Percentiles rank a stretch among this genome's conserved stretches.
These are phyloP conservation scores for Heliothis subflexa DNA, from an alignment of 1,140 invertebrate species.

Conservation along the genomic window DNA sequence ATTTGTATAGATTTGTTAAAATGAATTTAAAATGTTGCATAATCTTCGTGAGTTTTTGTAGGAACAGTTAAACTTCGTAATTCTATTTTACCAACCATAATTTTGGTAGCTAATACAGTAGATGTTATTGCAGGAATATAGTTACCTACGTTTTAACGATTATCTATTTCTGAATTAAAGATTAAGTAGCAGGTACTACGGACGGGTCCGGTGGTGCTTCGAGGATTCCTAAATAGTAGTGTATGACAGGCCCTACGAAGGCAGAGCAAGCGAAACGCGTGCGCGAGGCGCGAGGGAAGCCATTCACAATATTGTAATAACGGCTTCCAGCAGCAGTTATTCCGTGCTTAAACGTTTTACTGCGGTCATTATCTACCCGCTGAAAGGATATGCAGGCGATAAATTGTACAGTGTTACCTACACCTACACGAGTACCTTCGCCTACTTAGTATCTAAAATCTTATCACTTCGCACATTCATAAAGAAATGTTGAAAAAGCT, in stretches of 20 bases:
- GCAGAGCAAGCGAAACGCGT: constrained; percentile 47
- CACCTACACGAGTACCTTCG: constrained; percentile 63
- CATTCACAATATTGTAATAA: constrained; percentile 86
- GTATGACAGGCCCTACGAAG: constrained; percentile 61
- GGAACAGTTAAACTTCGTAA: not conserved
- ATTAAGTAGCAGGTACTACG: constrained; percentile 6
- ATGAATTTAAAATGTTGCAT: not conserved
- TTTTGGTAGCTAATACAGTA: too few relatives aligned
- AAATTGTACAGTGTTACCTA: constrained; percentile 81
- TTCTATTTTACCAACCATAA: too few relatives aligned
- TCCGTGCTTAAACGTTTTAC: constrained; percentile 86
- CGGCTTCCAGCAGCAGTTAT: constrained; percentile 84
- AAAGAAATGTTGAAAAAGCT: not conserved
- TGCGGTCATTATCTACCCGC: constrained; percentile 85
- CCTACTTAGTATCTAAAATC: constrained; percentile 73
- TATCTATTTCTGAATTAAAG: not conserved
- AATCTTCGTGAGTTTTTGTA: not conserved
- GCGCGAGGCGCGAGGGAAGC: constrained; percentile 71
- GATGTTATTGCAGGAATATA: not conserved
- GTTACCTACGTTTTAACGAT: not conserved
- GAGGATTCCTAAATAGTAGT: constrained; percentile 37
- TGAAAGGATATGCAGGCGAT: constrained; percentile 86
- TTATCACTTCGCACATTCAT: constrained; percentile 56
- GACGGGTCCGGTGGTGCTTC: not conserved
- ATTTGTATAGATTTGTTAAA: not conserved